These are phyloP conservation scores for Dendroctonus valens DNA, from an alignment of 1,140 invertebrate species.

Conservation along the genomic window DNA sequence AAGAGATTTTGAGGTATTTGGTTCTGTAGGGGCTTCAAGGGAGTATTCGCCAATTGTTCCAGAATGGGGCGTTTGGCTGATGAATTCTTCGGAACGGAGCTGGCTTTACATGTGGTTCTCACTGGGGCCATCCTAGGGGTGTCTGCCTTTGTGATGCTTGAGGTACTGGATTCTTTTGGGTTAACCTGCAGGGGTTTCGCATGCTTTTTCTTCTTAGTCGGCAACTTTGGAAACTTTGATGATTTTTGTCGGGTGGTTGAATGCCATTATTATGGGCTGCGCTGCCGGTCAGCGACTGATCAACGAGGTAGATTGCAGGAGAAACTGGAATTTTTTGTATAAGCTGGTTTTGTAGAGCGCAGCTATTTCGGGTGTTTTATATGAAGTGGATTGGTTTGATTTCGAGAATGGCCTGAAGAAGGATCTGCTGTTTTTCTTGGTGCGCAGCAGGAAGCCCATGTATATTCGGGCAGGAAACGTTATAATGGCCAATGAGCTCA, in stretches of 20 bases:
- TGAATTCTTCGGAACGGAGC: constrained; percentile 22
- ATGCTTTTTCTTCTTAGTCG: background rate
- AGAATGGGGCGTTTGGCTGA: constrained; percentile 17
- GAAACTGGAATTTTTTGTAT: background rate
- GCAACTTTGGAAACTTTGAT: constrained; percentile 9
- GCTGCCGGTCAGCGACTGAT: constrained; percentile 12
- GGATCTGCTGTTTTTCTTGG: constrained; percentile 17
- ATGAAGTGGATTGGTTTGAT: constrained; percentile 15
- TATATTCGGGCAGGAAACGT: constrained; percentile 16
- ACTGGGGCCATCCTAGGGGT: constrained; percentile 16
- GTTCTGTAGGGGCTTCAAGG: background rate
- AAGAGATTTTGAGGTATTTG: background rate
- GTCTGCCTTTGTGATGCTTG: constrained; percentile 19
- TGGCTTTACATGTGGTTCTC: constrained; percentile 16
- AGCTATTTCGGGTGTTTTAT: constrained; percentile 12
- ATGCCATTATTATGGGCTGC: constrained; percentile 21
- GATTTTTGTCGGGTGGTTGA: constrained; percentile 26
- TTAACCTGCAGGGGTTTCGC: background rate
- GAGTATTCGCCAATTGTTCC: background rate
- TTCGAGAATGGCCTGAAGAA: constrained; percentile 8
- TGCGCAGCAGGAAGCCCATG: constrained; percentile 9
- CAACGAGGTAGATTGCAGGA: constrained; percentile 10
- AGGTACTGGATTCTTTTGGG: background rate
- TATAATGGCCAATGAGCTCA: constrained; percentile 9
- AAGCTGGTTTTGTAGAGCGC: constrained; percentile 3